Evolutionary conservation across 2,113 vertebrate genomes (phyloP).

Genomic region (Okapia johnstoni): DNA sequence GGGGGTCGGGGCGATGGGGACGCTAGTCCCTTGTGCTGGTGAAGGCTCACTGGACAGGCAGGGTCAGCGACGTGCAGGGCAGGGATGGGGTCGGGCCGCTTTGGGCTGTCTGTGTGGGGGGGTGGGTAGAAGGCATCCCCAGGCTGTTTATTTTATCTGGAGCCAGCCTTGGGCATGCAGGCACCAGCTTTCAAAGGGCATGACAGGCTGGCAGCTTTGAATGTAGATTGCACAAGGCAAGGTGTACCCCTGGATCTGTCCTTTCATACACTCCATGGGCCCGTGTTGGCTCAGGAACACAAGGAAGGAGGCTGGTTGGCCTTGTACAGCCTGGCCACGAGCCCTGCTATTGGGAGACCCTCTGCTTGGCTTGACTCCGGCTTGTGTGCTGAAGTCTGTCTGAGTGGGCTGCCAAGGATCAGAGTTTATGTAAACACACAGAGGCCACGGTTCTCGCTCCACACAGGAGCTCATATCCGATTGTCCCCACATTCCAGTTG

Average conservation of each 20-base stretch:
- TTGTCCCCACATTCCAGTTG: not conserved
- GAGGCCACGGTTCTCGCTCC: not conserved
- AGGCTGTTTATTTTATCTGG: not conserved
- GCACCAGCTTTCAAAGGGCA: not conserved
- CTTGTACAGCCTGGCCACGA: not conserved
- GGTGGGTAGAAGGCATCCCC: too few relatives aligned
- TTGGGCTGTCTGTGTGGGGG: not conserved
- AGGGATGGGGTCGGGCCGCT: not conserved
- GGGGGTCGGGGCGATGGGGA: too few relatives aligned
- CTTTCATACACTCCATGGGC: not conserved
- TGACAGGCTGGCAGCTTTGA: not conserved
- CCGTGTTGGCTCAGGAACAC: not conserved
- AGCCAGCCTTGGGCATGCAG: not conserved
- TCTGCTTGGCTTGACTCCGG: not conserved
- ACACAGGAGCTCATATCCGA: not conserved
- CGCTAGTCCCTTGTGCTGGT: not conserved
- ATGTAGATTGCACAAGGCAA: not conserved
- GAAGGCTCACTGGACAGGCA: not conserved
- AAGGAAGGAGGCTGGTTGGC: not conserved
- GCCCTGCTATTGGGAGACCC: not conserved
- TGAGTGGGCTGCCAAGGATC: not conserved
- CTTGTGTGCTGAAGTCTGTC: not conserved
- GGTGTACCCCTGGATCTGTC: not conserved
- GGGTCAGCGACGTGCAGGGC: not conserved
- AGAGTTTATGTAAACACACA: not conserved